A percentile compares a stretch with the other conserved stretches of the same genome.
Evolutionary conservation across 23 tunicate genomes (phyloP).

Genomic region (Halocynthia roretzi): DNA sequence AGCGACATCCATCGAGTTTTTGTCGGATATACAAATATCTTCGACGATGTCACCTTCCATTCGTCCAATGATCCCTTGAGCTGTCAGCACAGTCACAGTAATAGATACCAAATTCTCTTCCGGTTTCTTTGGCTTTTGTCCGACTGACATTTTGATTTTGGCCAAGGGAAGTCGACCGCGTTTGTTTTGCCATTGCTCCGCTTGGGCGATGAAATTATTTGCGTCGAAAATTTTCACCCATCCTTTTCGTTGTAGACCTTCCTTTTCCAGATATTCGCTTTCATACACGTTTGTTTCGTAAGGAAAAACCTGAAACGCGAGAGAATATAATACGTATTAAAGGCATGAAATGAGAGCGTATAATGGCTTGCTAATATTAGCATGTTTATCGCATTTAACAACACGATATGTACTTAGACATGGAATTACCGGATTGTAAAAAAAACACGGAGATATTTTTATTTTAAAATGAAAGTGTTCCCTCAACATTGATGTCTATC

Average conservation of each 20-base stretch:
- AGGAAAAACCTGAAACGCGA: conserved; percentile 26
- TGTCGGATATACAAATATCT: conserved; percentile 56
- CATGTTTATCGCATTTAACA: background rate
- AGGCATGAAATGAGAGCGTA: no score
- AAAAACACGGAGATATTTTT: no score
- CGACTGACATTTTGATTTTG: conserved; percentile 46
- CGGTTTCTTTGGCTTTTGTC: conserved; percentile 27
- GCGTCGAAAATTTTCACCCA: conserved; percentile 66
- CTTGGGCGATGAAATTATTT: conserved; percentile 30
- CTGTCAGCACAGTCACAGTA: conserved; percentile 45
- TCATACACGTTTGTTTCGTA: conserved; percentile 20
- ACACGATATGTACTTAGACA: background rate
- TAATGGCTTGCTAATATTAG: no score
- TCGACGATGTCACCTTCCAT: conserved; percentile 24
- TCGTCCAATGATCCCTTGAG: conserved; percentile 33
- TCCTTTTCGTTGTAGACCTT: conserved; percentile 23
- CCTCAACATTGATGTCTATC: no score
- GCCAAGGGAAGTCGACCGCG: conserved; percentile 19
- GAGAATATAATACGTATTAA: background rate
- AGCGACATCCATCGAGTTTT: conserved; percentile 53
- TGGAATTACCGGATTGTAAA: background rate
- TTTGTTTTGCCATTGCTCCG: background rate
- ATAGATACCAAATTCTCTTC: conserved; percentile 30
- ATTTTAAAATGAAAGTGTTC: no score
- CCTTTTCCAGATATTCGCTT: conserved; percentile 7